Evolutionary conservation across 2,113 vertebrate genomes (phyloP).

Genomic region (Notarius lentiginosus): DNA sequence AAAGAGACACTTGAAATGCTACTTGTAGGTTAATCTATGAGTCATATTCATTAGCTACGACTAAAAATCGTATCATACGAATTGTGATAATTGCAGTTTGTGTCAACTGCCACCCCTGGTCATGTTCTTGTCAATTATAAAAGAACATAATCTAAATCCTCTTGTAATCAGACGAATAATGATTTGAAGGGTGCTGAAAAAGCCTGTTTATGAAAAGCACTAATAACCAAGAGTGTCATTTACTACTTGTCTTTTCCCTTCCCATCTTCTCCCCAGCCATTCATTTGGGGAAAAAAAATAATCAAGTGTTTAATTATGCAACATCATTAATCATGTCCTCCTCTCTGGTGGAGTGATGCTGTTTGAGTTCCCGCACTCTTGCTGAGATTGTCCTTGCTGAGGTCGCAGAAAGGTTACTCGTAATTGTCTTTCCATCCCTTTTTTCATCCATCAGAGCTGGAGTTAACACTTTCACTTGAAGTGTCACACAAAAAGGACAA

Average conservation of each 20-base stretch:
- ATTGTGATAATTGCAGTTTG: slow-evolving; percentile 33
- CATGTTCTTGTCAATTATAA: slow-evolving; percentile 33
- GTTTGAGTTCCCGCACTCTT: slow-evolving; percentile 27
- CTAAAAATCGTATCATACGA: not conserved
- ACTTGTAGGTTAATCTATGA: not conserved
- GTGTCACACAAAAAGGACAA: not conserved
- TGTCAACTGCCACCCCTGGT: slow-evolving; percentile 40
- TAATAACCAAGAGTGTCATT: slow-evolving; percentile 46
- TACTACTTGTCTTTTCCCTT: slow-evolving; percentile 12
- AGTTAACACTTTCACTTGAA: not conserved
- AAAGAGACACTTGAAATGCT: not conserved
- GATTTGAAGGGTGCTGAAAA: slow-evolving; percentile 41
- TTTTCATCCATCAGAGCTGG: not conserved
- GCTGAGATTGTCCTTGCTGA: not conserved
- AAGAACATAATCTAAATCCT: slow-evolving; percentile 43
- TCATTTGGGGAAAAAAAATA: slow-evolving; percentile 24
- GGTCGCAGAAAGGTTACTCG: slow-evolving; percentile 12
- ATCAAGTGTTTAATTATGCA: slow-evolving; percentile 53
- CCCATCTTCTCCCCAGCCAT: slow-evolving; percentile 25
- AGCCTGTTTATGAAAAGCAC: slow-evolving; percentile 32
- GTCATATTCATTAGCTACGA: not conserved
- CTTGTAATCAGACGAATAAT: slow-evolving; percentile 53
- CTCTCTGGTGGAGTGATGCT: slow-evolving; percentile 22
- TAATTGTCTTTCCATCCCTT: not conserved
- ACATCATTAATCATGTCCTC: slow-evolving; percentile 43